phyloP scores from a whole-genome alignment of 2,113 vertebrate species.

The Megaceryle torquata region DNA sequence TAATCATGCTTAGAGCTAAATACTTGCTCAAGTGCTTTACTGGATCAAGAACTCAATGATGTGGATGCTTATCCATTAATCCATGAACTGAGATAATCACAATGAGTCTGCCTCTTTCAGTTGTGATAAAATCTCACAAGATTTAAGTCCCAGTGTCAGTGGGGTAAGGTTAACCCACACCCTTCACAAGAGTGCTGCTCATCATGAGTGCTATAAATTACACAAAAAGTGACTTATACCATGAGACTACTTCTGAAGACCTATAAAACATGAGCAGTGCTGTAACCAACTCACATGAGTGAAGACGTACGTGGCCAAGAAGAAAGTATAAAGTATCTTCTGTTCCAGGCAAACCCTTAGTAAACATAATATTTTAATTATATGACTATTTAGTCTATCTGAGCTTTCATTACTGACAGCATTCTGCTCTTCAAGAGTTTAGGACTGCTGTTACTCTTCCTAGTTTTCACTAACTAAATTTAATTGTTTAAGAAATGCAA shows the following conservation, averaged over 20 bases:
- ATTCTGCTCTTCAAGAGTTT: not conserved
- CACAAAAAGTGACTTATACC: not conserved
- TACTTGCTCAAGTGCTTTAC: not conserved
- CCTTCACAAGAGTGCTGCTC: not conserved
- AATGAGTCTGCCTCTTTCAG: not conserved
- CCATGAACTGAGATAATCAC: not conserved
- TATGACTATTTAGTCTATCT: not conserved
- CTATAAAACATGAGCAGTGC: not conserved
- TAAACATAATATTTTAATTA: slow-evolving; percentile 25
- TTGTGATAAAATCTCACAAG: not conserved
- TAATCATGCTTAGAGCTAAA: not conserved
- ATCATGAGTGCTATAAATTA: not conserved
- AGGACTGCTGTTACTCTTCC: not conserved
- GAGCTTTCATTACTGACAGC: not conserved
- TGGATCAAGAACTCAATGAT: not conserved
- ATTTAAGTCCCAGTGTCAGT: not conserved
- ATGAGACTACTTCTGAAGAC: not conserved
- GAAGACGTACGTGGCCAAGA: not conserved
- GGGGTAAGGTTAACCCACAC: not conserved
- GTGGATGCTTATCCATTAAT: not conserved
- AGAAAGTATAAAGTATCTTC: not conserved
- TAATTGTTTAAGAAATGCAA: slow-evolving; percentile 19
- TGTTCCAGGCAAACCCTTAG: not conserved
- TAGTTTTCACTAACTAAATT: not conserved
- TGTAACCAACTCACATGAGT: not conserved